Evolutionary conservation across 2,113 vertebrate genomes (phyloP).

Genomic region (Apodemus speciosus): DNA sequence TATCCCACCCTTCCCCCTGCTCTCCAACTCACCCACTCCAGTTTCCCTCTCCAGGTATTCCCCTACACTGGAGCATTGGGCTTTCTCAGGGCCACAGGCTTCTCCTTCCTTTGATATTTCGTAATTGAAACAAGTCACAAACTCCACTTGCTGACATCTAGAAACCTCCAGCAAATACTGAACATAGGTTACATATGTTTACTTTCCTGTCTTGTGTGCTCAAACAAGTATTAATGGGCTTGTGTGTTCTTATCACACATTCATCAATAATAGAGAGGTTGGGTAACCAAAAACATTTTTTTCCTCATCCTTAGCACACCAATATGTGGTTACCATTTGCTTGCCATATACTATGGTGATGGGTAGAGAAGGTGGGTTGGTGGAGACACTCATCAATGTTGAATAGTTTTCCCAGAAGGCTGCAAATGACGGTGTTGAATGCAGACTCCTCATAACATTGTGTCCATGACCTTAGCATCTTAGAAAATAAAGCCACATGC

Average conservation of each 20-base stretch:
- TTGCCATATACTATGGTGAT: background rate
- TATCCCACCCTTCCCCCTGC: too few relatives aligned
- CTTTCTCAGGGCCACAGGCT: too few relatives aligned
- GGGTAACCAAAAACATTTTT: background rate
- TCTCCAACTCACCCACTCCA: too few relatives aligned
- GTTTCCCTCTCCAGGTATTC: too few relatives aligned
- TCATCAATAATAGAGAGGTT: background rate
- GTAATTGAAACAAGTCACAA: background rate
- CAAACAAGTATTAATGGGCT: background rate
- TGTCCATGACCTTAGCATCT: background rate
- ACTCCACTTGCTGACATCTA: background rate
- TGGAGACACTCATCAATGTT: background rate
- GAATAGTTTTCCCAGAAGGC: background rate
- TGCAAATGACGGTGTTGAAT: background rate
- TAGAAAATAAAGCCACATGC: background rate
- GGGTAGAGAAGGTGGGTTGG: background rate
- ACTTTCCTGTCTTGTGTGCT: background rate
- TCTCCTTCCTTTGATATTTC: too few relatives aligned
- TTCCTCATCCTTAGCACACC: background rate
- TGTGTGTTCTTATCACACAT: background rate
- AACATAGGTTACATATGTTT: too few relatives aligned
- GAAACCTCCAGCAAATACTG: background rate
- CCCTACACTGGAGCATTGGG: too few relatives aligned
- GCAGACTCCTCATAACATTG: background rate
- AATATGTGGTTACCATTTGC: background rate